Base-by-base conservation (phyloP, 1,140 invertebrate genomes). In the Elysia chlorotica region DNA sequence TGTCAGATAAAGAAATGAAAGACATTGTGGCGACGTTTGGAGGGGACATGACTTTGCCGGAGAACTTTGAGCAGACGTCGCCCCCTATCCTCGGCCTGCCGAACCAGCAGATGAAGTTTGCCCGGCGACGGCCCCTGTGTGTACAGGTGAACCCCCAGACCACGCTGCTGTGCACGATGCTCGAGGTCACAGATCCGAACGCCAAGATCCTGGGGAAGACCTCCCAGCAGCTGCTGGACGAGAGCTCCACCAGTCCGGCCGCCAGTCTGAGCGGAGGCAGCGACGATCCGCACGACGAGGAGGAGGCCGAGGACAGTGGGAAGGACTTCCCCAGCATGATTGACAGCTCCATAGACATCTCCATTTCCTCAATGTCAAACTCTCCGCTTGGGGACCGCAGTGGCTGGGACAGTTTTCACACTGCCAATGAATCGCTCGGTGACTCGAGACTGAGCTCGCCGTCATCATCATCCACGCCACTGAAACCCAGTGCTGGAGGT, bases 161-260 rank as follows among this genome's bases (percentile, higher is more conserved):
- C 5, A 90, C 89, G 6, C 82, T 90, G 53, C 91, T 98, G 66
- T 98, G 96, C 88, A 89, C 92, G n/a, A 92, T 89, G 82, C 86
- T 98, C 23, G 90, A 91, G 6, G 90, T 96, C 19, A 91, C 92
- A 75, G 94, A 96, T 89, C 94, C 95, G 1, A 86, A 89, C 76
- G 78, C 80, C 37, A 77, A 83, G 19, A 77, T 89, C 33, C 74
- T 81, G 0, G 84, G 80, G 19, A 75, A 81, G 71, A 83, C 81
- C 72, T 74, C 74, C 30, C 68, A 72, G 31, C 31, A 67, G 25
- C n/a, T 65, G 19, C n/a, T 61, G 31, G 35, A 75, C 17, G 69
- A 71, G 59, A 71, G 59, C 25, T 19, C 2, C 37, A 4, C 61
- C 30, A n/a, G 31, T 2, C 33, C 33, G 21, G 33, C 56, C n/a